phyloP scores from a whole-genome alignment of 1,140 invertebrate species.

The Cepaea nemoralis region DNA sequence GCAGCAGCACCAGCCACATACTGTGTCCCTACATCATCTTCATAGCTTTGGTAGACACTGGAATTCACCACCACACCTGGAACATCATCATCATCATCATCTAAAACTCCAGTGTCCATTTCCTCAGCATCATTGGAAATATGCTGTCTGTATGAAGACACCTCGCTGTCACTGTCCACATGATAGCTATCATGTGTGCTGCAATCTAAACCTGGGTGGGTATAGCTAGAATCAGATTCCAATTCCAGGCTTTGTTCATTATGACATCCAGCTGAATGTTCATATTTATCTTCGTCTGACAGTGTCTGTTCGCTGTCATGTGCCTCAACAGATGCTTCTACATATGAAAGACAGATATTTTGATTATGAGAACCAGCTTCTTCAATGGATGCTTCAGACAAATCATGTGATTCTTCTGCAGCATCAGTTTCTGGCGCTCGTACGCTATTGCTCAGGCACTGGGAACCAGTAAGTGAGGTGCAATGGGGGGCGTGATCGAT shows the following conservation, averaged over 20 bases:
- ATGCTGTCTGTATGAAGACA: constrained; percentile 22
- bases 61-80: background rate
- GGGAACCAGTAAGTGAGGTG: no score
- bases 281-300: background rate
- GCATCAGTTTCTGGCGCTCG: background rate
- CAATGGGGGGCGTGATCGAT: no score
- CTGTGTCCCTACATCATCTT: constrained; percentile 1
- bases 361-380: background rate
- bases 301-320: background rate
- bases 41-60: constrained; percentile 23
- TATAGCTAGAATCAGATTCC: background rate
- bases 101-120: constrained; percentile 14
- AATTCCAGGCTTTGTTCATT: background rate
- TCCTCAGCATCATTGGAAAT: background rate
- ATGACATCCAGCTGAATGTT: background rate
- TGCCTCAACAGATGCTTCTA: no score
- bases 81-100: background rate
- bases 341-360: background rate
- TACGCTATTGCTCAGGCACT: no score
- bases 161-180: background rate
- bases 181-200: background rate
- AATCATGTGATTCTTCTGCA: background rate
- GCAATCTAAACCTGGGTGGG: background rate
- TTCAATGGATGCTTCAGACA: background rate
- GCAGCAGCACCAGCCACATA: background rate